Evolutionary conservation across 2,797 vertebrate species (phyloP).

Genomic region (Fistularia commersonii): DNA sequence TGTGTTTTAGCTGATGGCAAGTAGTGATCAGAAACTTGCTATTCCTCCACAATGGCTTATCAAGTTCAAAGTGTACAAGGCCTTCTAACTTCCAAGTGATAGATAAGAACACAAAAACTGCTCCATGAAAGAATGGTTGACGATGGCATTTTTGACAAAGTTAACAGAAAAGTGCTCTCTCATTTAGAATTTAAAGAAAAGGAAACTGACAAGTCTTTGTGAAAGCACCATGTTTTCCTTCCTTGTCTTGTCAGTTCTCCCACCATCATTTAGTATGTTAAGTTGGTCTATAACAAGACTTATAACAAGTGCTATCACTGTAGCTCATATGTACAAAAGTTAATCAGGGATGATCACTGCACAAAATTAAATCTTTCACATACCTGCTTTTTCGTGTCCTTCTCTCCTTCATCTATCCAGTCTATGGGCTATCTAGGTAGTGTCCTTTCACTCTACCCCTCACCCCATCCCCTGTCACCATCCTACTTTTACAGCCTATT

Average conservation of each 20-base stretch:
- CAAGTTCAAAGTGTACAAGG: constrained; percentile 4
- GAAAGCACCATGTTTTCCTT: background rate
- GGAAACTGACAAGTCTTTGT: background rate
- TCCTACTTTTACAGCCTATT: constrained; percentile 49
- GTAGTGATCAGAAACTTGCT: background rate
- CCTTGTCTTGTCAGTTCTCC: background rate
- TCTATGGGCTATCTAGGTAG: background rate
- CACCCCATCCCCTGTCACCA: constrained; percentile 16
- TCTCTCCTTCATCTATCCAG: constrained; percentile 11
- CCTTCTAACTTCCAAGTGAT: constrained; percentile 9
- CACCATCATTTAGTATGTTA: background rate
- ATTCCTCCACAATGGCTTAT: constrained; percentile 3
- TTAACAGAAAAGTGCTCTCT: constrained; percentile 9
- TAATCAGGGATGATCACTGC: background rate
- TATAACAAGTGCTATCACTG: background rate
- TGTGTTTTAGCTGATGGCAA: too few species aligned
- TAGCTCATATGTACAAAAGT: constrained; percentile 1
- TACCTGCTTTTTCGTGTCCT: constrained; percentile 8
- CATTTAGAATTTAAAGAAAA: constrained; percentile 4
- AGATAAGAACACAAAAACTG: constrained; percentile 16
- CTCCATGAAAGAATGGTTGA: background rate
- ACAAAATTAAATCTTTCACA: constrained; percentile 4
- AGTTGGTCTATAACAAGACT: too few species aligned
- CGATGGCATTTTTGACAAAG: constrained; percentile 8
- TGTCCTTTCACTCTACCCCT: constrained; percentile 9